Evolutionary conservation across 1,140 invertebrate genomes (phyloP).

Genomic region (Capitella teleta): DNA sequence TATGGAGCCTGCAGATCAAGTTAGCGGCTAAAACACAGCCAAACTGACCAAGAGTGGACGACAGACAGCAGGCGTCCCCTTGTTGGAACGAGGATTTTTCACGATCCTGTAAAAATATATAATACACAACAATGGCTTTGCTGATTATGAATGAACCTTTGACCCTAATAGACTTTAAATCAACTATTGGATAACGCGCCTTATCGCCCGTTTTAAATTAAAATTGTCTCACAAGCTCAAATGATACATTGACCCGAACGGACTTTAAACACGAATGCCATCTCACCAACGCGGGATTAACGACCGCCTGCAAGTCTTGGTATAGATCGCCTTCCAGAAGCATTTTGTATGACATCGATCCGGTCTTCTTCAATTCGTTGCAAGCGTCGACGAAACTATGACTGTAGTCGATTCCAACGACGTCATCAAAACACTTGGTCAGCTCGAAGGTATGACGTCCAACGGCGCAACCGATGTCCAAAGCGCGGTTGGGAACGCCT

Average conservation of each 20-base stretch:
- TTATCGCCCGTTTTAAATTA: no score
- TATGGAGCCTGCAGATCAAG: conserved; percentile 35
- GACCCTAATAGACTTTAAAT: no score
- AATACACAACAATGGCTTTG: no score
- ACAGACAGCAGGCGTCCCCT: conserved; percentile 40
- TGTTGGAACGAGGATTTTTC: conserved; percentile 23
- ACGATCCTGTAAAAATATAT: conserved; percentile 19
- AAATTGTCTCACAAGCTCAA: no score
- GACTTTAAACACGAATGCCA: no score
- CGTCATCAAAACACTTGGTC: conserved; percentile 26
- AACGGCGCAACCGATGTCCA: conserved; percentile 42
- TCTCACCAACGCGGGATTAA: conserved; percentile 10
- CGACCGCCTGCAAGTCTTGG: not conserved
- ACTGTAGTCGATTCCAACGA: conserved; percentile 40
- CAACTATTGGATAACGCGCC: no score
- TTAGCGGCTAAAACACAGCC: conserved; percentile 39
- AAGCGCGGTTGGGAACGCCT: conserved; percentile 21
- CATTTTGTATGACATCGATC: conserved; percentile 10
- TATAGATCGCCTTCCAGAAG: conserved; percentile 15
- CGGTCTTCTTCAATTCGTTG: conserved; percentile 25
- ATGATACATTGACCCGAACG: no score
- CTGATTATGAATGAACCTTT: no score
- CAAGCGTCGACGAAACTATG: conserved; percentile 35
- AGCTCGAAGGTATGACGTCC: conserved; percentile 39
- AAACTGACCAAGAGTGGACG: conserved; percentile 31